Evolutionary conservation across 2,888 invertebrate genomes (phyloP).

Genomic region (Diarsia rubi): DNA sequence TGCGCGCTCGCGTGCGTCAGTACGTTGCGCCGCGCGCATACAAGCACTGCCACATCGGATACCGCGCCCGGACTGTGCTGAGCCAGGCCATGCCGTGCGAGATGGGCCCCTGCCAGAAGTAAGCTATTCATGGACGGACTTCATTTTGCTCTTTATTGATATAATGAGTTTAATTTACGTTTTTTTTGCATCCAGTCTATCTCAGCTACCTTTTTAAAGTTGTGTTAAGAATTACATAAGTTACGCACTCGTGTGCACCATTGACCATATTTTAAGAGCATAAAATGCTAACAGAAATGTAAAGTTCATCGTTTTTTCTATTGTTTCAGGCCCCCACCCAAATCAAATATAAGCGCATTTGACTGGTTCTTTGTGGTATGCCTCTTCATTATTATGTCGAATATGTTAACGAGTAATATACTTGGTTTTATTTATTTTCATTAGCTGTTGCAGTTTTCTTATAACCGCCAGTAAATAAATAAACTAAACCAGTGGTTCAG

Average conservation of each 20-base stretch:
- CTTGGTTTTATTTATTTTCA: neutral
- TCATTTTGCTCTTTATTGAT: neutral
- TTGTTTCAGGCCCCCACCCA: slow-evolving; percentile 78
- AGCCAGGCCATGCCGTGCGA: slow-evolving; percentile 88
- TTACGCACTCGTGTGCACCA: neutral
- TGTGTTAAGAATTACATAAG: neutral
- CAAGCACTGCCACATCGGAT: slow-evolving; percentile 91
- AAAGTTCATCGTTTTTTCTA: neutral
- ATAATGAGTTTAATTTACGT: neutral
- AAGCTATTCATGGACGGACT: slow-evolving; percentile 21
- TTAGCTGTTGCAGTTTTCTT: neutral
- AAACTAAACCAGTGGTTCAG: neutral
- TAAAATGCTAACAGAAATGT: neutral
- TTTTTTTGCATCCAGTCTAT: neutral
- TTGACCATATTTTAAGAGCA: neutral
- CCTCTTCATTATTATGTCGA: slow-evolving; percentile 35
- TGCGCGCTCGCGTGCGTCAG: slow-evolving; percentile 93
- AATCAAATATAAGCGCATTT: slow-evolving; percentile 79
- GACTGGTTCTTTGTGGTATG: slow-evolving; percentile 87
- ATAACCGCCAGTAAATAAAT: neutral
- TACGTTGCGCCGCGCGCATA: slow-evolving; percentile 92
- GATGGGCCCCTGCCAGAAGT: slow-evolving; percentile 84
- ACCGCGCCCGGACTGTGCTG: slow-evolving; percentile 80
- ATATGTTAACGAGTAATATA: neutral
- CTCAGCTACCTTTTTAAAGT: neutral